Evolutionary conservation across 1,140 invertebrate genomes (phyloP), one percentile per base, ranked within the genome.

Genomic region (Cydia splendana): DNA sequence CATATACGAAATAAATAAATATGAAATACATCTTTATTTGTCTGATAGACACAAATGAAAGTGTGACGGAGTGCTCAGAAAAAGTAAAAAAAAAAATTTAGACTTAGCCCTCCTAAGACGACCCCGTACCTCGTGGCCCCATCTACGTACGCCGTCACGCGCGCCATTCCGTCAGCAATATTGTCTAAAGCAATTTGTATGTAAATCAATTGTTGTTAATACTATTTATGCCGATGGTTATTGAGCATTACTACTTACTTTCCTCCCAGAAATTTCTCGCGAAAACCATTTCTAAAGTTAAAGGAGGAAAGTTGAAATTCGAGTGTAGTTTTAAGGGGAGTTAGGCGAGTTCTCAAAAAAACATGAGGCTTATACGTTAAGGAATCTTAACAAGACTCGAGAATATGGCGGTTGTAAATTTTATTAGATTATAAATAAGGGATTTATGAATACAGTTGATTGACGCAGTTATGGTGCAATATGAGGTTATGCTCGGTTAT

Each of bases 131-230:
- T 34, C 24, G 79, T 79, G 84, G 88, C 82, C 77, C 82, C 78
- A 80, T 84, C 81, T 81, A 82, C 78, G 80, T 80, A 75, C 76
- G 88, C 86, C 89, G 87, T 92, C 90, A 92, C 86, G 89, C 88
- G 85, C 85, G 85, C 87, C 87, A 88, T 91, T 90, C 88, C 88
- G 87, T 91, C 89, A 89, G 88, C 91, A 90, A 93, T 93, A 92
- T 91, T 91, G 90, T 92, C 89, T 93, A 91, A 91, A 93, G 90
- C 91, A 91, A 93, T 93, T 92, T 92, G 90, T 93, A 93, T 93
- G 91, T 92, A 92, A 93, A 93, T 93, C 90, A 90, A 91, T 93
- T 91, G 91, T 91, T 92, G 88, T 93, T 92, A 92, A 93, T 91
- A 90, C 90, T 92, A 92, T 93, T 93, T 92, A 91, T 92, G 91